Evolutionary conservation across 2,888 invertebrate genomes (phyloP).

Genomic region (Acleris cristana): DNA sequence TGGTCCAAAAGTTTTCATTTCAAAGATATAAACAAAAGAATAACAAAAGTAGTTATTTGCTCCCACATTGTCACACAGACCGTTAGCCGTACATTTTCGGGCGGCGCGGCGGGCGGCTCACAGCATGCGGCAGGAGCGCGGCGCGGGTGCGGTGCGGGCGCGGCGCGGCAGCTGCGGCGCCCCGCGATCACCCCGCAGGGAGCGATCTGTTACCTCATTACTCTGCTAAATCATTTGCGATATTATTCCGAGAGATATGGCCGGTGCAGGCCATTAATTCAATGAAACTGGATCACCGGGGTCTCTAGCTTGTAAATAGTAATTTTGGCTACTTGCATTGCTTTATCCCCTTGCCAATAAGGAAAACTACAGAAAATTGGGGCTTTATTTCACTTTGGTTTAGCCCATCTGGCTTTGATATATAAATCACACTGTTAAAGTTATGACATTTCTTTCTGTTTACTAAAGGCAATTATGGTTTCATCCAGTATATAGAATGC

Average conservation of each 20-base stretch:
- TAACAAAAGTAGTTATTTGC: not conserved
- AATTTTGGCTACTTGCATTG: not conserved
- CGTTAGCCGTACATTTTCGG: not conserved
- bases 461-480: no score
- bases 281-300: not conserved
- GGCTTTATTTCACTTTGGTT: no score
- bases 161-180: constrained; percentile 2
- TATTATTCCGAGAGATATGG: constrained; percentile 1
- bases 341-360: no score
- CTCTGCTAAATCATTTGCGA: constrained; percentile 13
- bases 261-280: constrained; percentile 2
- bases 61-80: not conserved
- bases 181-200: constrained; percentile 14
- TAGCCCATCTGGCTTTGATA: no score
- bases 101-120: constrained; percentile 3
- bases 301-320: not conserved
- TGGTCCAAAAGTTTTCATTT: no score
- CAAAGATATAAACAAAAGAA: no score
- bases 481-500: no score
- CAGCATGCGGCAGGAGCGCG: constrained; percentile 6
- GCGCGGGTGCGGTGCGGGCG: constrained; percentile 10
- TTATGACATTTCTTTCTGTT: no score
- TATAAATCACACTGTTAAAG: no score
- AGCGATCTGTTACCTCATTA: constrained; percentile 18
- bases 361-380: no score